A percentile compares a stretch with the other conserved stretches of the same genome.
These are phyloP conservation scores for Petromus typicus DNA, from an alignment of 2,113 vertebrate species.

Conservation along the genomic window DNA sequence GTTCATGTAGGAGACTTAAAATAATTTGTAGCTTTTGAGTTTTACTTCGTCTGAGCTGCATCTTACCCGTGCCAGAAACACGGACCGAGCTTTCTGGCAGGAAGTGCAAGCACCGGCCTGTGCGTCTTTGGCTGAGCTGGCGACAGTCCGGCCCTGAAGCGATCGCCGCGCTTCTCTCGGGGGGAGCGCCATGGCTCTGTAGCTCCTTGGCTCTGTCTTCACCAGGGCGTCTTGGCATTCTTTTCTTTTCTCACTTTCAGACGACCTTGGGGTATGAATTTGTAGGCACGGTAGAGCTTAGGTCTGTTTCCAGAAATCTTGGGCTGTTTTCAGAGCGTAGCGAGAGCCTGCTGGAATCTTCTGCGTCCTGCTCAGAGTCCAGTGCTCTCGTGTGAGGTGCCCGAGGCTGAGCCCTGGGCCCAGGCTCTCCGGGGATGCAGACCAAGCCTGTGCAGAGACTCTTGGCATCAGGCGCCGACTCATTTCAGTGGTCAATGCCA, in stretches of 20 bases:
- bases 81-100: background rate
- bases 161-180: background rate
- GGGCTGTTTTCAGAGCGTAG: background rate
- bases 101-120: background rate
- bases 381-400: background rate
- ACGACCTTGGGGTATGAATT: background rate
- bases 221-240: background rate
- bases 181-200: background rate
- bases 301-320: background rate
- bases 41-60: background rate
- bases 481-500: background rate
- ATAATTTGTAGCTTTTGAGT: background rate
- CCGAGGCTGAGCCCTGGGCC: too few relatives aligned
- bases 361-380: background rate
- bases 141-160: too few relatives aligned
- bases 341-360: background rate
- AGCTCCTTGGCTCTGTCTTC: background rate
- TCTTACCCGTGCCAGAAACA: background rate
- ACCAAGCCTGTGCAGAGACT: background rate
- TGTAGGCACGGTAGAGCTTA: background rate
- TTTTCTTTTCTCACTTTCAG: background rate
- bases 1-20: background rate
- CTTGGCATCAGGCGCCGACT: background rate
- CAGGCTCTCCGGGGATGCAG: background rate
- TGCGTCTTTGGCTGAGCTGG: background rate